Evolutionary conservation across 2,888 invertebrate genomes (phyloP).

Genomic region (Xestoiulus laeticollis): DNA sequence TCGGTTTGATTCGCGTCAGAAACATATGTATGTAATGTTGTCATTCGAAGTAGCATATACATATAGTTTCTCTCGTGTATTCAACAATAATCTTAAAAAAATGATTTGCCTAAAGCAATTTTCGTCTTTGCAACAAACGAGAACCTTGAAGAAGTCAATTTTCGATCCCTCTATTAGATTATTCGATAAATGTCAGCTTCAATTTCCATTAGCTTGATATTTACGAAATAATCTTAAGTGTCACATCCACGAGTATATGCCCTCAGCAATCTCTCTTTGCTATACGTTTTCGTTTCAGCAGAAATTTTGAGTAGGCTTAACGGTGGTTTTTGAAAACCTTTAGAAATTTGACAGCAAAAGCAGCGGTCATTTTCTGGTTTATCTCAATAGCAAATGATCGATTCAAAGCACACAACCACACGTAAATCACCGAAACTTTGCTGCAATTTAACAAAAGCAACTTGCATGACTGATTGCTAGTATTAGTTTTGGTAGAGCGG

Average conservation of each 20-base stretch:
- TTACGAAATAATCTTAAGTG: background rate
- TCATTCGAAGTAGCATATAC: too few species aligned
- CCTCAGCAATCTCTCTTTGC: too few species aligned
- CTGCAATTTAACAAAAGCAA: background rate
- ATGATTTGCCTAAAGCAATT: too few species aligned
- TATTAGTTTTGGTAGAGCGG: background rate
- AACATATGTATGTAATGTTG: too few species aligned
- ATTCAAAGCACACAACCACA: background rate
- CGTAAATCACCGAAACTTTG: background rate
- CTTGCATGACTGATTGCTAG: background rate
- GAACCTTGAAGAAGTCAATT: background rate
- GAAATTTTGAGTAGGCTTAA: too few species aligned
- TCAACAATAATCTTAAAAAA: too few species aligned
- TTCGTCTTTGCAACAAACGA: too few species aligned
- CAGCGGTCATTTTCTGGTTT: background rate
- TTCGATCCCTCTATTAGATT: background rate
- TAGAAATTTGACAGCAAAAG: background rate
- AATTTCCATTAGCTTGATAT: background rate
- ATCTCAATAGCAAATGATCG: slow-evolving; percentile 8
- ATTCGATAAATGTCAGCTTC: background rate
- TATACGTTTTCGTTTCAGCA: too few species aligned
- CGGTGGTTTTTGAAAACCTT: too few species aligned
- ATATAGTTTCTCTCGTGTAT: too few species aligned
- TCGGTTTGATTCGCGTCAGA: too few species aligned
- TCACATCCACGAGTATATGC: background rate